These are phyloP conservation scores for Yoshiicerus persimilis DNA, from an alignment of 1,140 invertebrate genomes.

Conservation along the genomic window DNA sequence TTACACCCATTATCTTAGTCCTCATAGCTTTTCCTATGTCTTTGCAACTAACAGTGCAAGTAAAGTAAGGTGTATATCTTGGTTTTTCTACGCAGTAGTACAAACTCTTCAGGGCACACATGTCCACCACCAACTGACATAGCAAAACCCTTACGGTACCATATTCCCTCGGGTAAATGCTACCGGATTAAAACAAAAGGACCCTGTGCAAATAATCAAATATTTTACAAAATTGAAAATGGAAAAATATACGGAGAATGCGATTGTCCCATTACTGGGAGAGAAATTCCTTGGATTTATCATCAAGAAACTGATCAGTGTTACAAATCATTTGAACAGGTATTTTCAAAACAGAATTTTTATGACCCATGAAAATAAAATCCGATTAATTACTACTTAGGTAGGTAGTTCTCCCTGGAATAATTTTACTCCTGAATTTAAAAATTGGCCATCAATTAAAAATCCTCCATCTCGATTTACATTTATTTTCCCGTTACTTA, in stretches of 20 bases:
- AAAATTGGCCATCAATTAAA: too few relatives aligned
- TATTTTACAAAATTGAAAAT: background rate
- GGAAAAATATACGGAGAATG: background rate
- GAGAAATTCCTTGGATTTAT: background rate
- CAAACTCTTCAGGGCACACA: background rate
- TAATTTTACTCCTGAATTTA: too few relatives aligned
- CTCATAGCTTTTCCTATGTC: too few relatives aligned
- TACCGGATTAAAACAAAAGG: background rate
- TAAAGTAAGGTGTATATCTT: background rate
- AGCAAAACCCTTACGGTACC: background rate
- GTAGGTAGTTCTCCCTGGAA: too few relatives aligned
- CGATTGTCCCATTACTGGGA: background rate
- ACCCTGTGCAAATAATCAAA: background rate
- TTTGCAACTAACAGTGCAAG: background rate
- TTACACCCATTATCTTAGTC: too few relatives aligned
- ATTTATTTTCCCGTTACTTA: too few relatives aligned
- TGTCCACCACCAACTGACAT: background rate
- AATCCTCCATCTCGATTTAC: too few relatives aligned
- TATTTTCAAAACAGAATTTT: background rate
- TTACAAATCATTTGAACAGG: constrained; percentile 23
- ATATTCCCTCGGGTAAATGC: background rate
- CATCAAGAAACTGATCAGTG: background rate
- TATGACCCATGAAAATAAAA: too few relatives aligned
- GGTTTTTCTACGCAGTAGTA: background rate
- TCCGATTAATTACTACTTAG: too few relatives aligned